Conservation (phyloP, 2,888 invertebrate genomes). For the Eilema caniola region DNA sequence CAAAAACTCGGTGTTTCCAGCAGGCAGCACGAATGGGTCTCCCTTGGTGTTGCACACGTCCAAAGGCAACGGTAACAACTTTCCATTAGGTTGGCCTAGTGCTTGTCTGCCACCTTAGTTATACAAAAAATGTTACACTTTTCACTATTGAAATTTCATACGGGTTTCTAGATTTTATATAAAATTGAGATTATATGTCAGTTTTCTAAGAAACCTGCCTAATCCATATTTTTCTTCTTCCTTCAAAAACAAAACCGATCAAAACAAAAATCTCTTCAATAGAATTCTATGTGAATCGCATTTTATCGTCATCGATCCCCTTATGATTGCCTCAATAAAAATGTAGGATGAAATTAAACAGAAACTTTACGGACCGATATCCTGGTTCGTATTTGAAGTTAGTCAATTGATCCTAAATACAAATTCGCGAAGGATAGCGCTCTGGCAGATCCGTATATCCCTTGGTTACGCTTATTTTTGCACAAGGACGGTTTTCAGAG, state of each 20-base stretch:
- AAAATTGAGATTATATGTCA: not conserved
- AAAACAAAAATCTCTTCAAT: conserved; percentile 3
- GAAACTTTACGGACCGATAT: conserved; percentile 42
- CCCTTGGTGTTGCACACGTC: too few relatives aligned
- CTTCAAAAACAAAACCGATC: not conserved
- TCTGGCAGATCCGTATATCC: conserved; percentile 9
- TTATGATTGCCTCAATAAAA: conserved; percentile 43
- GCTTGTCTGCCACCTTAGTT: too few relatives aligned
- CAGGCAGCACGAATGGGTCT: too few relatives aligned
- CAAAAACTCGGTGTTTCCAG: too few relatives aligned
- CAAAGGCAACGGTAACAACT: too few relatives aligned
- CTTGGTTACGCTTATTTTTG: conserved; percentile 27
- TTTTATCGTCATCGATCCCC: conserved; percentile 11
- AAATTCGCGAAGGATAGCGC: conserved; percentile 21
- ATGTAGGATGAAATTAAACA: conserved; percentile 44
- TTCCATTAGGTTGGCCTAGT: too few relatives aligned
- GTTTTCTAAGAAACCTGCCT: not conserved
- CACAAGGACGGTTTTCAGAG: conserved; percentile 12
- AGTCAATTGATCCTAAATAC: conserved; percentile 43
- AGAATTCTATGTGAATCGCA: conserved; percentile 4
- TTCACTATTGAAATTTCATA: too few relatives aligned
- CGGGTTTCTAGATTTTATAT: too few relatives aligned
- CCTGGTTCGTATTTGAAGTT: conserved; percentile 34
- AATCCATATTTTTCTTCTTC: not conserved
- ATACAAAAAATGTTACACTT: too few relatives aligned